Percentiles rank a stretch among this genome's conserved stretches.
phyloP scores from a whole-genome alignment of 2,888 invertebrate genomes.

The Lathronympha strigana region DNA sequence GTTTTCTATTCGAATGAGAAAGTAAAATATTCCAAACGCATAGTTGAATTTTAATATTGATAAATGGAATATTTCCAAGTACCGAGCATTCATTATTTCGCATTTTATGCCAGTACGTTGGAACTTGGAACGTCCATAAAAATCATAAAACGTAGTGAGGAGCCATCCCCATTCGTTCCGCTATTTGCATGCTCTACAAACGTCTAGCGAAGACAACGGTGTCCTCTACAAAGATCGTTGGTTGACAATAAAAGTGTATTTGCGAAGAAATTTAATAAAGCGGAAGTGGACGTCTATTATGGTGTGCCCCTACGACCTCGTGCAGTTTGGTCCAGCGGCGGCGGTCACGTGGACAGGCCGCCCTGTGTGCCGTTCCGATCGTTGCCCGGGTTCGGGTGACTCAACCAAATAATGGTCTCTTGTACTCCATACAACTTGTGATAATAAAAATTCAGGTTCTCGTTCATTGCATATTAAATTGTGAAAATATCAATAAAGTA shows the following conservation, averaged over 20 bases:
- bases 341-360: constrained; percentile 42
- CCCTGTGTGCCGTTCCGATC: constrained; percentile 13
- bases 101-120: constrained; percentile 53
- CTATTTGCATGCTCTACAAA: constrained; percentile 81
- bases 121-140: constrained; percentile 64
- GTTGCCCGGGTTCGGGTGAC: neutral
- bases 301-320: constrained; percentile 61
- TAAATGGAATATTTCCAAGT: constrained; percentile 54
- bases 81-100: constrained; percentile 57
- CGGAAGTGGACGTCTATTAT: constrained; percentile 80
- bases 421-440: no score
- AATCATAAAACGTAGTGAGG: constrained; percentile 75
- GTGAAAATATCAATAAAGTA: no score
- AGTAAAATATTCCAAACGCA: constrained; percentile 36
- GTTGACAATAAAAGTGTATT: constrained; percentile 81
- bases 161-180: constrained; percentile 69
- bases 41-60: constrained; percentile 52
- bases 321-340: constrained; percentile 39
- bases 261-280: constrained; percentile 84
- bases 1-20: constrained; percentile 34
- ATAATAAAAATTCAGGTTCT: no score
- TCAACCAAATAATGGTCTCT: no score
- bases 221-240: constrained; percentile 75
- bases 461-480: no score
- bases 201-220: constrained; percentile 68